These are phyloP conservation scores for Piscicola geometra DNA, from an alignment of 2,888 invertebrate genomes.

Conservation along the genomic window DNA sequence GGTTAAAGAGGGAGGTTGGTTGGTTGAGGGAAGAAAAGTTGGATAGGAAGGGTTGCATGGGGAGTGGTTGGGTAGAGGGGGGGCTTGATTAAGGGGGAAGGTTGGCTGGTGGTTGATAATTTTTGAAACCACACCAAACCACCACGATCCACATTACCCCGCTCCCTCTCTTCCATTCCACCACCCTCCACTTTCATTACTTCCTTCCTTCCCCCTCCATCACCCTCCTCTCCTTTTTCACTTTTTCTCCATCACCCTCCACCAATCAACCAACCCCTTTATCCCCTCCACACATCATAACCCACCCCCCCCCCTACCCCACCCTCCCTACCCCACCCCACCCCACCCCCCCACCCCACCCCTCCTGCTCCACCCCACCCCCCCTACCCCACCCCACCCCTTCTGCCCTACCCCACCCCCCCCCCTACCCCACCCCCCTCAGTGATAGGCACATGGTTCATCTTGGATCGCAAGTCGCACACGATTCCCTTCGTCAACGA, in stretches of 20 bases:
- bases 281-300: too few relatives aligned
- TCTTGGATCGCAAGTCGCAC: conserved; percentile 29
- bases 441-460: conserved; percentile 40
- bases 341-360: not conserved
- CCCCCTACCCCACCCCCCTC: not conserved
- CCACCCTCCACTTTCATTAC: too few relatives aligned
- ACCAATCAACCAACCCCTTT: not conserved
- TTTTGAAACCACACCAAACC: too few relatives aligned
- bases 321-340: not conserved
- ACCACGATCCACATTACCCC: too few relatives aligned
- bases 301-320: not conserved
- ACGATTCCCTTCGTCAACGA: conserved; percentile 19
- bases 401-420: not conserved
- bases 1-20: too few relatives aligned
- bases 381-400: not conserved
- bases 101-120: too few relatives aligned
- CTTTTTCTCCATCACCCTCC: not conserved
- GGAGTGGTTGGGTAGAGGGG: too few relatives aligned
- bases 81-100: too few relatives aligned
- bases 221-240: not conserved
- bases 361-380: not conserved
- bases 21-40: too few relatives aligned
- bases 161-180: too few relatives aligned
- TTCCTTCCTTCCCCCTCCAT: not conserved
- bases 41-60: too few relatives aligned